These are phyloP conservation scores for Synanthedon tipuliformis DNA, from an alignment of 2,888 invertebrate genomes.

Conservation along the genomic window DNA sequence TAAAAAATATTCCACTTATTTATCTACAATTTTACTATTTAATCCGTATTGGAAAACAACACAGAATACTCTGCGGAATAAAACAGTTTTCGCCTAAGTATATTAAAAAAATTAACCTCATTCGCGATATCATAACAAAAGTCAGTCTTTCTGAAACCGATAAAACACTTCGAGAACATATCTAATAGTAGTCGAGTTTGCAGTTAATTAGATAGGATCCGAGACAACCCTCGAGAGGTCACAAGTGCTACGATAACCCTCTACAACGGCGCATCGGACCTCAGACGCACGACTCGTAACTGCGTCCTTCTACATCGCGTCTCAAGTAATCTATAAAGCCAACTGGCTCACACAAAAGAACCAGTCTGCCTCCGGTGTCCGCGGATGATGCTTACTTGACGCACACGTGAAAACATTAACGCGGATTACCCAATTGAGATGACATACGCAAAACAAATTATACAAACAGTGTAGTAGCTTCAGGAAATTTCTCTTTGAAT, in stretches of 20 bases:
- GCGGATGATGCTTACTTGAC: conserved; percentile 50
- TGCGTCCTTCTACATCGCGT: conserved; percentile 51
- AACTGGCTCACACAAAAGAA: conserved; percentile 43
- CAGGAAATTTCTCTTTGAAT: conserved; percentile 21
- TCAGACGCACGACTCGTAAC: conserved; percentile 32
- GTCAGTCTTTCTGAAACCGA: neutral
- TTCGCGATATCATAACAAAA: no score
- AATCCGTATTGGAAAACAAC: no score
- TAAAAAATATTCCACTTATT: no score
- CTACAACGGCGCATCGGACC: conserved; percentile 30
- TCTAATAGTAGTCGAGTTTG: neutral
- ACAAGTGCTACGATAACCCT: conserved; percentile 43
- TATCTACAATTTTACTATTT: no score
- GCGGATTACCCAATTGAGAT: conserved; percentile 31
- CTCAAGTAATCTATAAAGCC: conserved; percentile 57
- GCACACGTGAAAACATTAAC: conserved; percentile 22
- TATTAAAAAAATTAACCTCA: no score
- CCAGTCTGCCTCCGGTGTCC: conserved; percentile 57
- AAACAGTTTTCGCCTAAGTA: no score
- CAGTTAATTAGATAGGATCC: neutral
- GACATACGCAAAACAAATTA: conserved; percentile 16
- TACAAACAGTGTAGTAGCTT: neutral
- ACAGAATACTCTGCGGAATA: no score
- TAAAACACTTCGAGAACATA: neutral
- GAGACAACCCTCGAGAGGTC: conserved; percentile 38